Base-by-base conservation (phyloP, 2,888 invertebrate genomes). In the Plagodis dolabraria region DNA sequence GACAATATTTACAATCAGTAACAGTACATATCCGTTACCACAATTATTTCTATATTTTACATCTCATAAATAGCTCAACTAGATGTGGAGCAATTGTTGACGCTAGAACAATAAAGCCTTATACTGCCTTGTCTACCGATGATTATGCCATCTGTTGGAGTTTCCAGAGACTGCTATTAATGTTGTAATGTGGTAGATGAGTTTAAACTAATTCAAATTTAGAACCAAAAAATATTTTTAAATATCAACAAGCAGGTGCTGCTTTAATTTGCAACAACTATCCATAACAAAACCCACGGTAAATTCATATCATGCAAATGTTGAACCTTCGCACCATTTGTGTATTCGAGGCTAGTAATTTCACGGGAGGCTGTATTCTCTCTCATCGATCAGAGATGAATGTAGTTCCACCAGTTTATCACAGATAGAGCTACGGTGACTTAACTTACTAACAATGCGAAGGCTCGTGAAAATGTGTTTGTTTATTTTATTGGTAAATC, bases 101-200 rank as follows among this genome's bases (percentile, higher is more conserved):
- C 7, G 36, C 36, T 67, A 53, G 53, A 60, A 61, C 78, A 69
- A 65, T 60, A 80, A 85, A 86, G 86, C 86, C 84, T 85, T 83
- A 74, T 67, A 68, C 83, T 86, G 79, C 63, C 84, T 83, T 77
- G 83, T 55, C 80, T 58, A 73, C 62, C 8, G 2, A 4, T 22
- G 6, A 11, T 56, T 63, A 38, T 63, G 84, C 82, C 86, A 86
- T 85, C 89, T 89, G 11, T 62, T 49, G 60, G 38, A 12, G 7
- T 53, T 65, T 64, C 53, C 47, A 59, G 7, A 22, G 9, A 36
- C 36, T 53, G 59, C 47, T 57, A 11, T 5, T 1, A 7, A 7
- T 7, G 8, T 6, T 49, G 11, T 43, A 58, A 64, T 60, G 46
- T 53, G 57, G 52, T n/a, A 38, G 40, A 36, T 65, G 54, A 44